phyloP scores from a whole-genome alignment of 2,888 invertebrate species.

The Latrodectus elegans region DNA sequence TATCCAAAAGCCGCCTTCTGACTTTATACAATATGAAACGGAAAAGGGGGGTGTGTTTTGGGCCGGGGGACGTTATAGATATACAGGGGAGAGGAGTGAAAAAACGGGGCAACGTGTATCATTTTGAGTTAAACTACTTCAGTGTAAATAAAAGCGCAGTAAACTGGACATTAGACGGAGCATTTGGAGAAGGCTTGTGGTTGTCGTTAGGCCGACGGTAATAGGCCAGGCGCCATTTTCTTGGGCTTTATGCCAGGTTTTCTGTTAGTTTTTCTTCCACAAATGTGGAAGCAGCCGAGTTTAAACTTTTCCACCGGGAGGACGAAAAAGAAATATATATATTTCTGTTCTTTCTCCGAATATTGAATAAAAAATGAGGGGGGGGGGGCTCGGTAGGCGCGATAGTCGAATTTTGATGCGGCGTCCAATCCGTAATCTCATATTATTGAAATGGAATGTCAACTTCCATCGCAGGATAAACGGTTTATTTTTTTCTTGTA shows the following conservation, averaged over 20 bases:
- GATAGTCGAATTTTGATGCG: constrained; percentile 67
- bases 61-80: constrained; percentile 35
- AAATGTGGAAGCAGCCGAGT: constrained; percentile 10
- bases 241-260: constrained; percentile 57
- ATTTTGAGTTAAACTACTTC: constrained; percentile 69
- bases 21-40: constrained; percentile 54
- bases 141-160: constrained; percentile 68
- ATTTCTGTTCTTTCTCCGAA: constrained; percentile 30
- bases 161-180: constrained; percentile 68
- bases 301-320: background rate
- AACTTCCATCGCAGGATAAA: constrained; percentile 58
- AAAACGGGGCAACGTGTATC: constrained; percentile 44
- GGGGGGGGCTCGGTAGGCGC: constrained; percentile 24
- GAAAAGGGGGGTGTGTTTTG: constrained; percentile 9
- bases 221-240: constrained; percentile 60
- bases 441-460: constrained; percentile 68
- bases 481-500: constrained; percentile 32
- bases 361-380: constrained; percentile 67
- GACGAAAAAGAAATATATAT: background rate
- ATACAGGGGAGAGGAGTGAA: constrained; percentile 28
- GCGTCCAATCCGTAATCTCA: constrained; percentile 41
- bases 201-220: constrained; percentile 50
- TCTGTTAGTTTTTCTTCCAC: constrained; percentile 43
- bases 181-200: constrained; percentile 50
- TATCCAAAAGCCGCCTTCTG: constrained; percentile 61